A percentile compares a stretch with the other conserved stretches of the same genome.
Conservation (phyloP, 2,888 invertebrate genomes). For the Balanococcus diminutus region DNA sequence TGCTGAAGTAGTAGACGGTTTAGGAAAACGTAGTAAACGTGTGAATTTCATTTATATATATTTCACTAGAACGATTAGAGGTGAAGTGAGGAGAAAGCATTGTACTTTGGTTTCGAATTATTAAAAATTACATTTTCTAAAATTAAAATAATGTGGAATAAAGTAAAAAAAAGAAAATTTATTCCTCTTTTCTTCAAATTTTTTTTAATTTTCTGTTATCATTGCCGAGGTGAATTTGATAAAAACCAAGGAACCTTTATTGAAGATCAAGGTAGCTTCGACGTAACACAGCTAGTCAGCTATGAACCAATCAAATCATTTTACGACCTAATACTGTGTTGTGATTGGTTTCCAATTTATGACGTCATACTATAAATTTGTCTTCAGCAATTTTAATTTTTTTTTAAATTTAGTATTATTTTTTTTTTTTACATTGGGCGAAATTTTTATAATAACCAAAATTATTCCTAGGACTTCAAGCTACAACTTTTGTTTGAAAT, state of each 20-base stretch:
- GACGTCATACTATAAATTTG: not conserved
- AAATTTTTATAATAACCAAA: too few relatives aligned
- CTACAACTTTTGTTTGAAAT: not conserved
- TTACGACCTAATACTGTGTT: not conserved
- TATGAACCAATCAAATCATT: not conserved
- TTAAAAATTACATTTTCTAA: not conserved
- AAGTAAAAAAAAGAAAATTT: too few relatives aligned
- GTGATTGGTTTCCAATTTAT: not conserved
- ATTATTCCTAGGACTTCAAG: too few relatives aligned
- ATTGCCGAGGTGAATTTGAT: not conserved
- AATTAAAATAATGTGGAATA: not conserved
- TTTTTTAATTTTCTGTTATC: not conserved
- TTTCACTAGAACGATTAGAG: not conserved
- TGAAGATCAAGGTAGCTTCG: not conserved
- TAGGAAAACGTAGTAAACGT: not conserved
- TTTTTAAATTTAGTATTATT: too few relatives aligned
- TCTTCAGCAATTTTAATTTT: not conserved
- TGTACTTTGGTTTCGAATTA: not conserved
- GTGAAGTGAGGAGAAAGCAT: not conserved
- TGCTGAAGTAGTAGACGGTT: not conserved
- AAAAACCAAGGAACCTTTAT: not conserved
- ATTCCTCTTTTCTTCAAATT: too few relatives aligned
- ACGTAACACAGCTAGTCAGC: not conserved
- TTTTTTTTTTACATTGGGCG: too few relatives aligned
- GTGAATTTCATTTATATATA: not conserved